Evolutionary conservation across 1,140 invertebrate genomes (phyloP).

Genomic region (Bombus turneri): DNA sequence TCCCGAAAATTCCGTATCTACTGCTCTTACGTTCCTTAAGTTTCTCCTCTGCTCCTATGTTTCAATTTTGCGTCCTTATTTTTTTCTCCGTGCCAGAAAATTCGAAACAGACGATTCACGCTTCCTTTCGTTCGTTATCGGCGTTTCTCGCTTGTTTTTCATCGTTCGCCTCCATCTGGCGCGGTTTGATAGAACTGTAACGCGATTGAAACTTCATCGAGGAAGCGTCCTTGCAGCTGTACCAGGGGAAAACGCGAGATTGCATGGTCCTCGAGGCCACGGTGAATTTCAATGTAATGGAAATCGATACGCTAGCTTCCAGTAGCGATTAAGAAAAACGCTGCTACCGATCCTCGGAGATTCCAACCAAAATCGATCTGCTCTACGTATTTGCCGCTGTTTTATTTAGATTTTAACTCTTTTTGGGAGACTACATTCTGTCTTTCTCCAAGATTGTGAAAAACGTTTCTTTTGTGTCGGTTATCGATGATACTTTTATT

Average conservation of each 20-base stretch:
- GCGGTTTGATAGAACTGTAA: constrained; percentile 56
- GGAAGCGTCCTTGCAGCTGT: constrained; percentile 33
- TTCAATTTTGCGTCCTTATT: background rate
- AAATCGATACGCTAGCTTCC: constrained; percentile 23
- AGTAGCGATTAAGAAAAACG: background rate
- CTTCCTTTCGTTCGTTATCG: constrained; percentile 19
- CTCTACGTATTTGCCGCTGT: no score
- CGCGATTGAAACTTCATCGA: constrained; percentile 60
- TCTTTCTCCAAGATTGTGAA: no score
- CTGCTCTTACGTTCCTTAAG: no score
- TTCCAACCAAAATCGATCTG: background rate
- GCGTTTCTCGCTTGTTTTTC: constrained; percentile 19
- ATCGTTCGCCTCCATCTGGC: constrained; percentile 42
- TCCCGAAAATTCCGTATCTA: no score
- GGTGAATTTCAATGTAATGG: constrained; percentile 30
- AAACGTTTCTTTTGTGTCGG: no score
- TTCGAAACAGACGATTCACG: background rate
- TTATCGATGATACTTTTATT: background rate
- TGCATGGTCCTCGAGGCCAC: constrained; percentile 16
- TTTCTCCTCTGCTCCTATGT: no score
- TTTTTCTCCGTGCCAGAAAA: background rate
- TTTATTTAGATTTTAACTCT: no score
- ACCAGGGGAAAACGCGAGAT: constrained; percentile 34
- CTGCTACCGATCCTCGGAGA: background rate
- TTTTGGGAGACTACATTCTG: no score